Percentiles rank a stretch among this genome's conserved stretches.
phyloP scores from a whole-genome alignment of 2,797 vertebrate genomes.

The Myotis findleyi region DNA sequence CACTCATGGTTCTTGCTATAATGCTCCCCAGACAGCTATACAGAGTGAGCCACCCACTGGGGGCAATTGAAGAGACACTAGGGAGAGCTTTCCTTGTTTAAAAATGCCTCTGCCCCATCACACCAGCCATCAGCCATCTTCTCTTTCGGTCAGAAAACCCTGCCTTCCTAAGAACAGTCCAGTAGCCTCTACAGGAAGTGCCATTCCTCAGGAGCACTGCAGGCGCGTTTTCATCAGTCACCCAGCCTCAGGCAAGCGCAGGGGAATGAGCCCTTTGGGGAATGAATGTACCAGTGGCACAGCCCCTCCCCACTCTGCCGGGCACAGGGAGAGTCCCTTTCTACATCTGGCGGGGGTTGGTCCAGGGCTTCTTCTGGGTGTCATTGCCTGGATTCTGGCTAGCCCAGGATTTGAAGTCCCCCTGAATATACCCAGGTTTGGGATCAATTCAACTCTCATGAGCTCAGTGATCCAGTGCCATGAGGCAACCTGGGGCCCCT shows the following conservation, averaged over 20 bases:
- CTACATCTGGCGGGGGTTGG: neutral
- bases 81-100: neutral
- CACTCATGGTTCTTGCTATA: neutral
- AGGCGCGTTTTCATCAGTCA: neutral
- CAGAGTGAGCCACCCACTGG: neutral
- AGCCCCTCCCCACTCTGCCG: neutral
- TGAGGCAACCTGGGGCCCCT: too few relatives aligned
- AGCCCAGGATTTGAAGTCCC: neutral
- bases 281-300: neutral
- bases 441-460: neutral
- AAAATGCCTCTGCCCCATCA: neutral
- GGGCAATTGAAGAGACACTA: neutral
- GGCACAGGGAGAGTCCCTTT: neutral
- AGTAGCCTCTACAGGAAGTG: neutral
- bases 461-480: neutral
- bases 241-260: neutral
- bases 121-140: neutral
- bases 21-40: neutral
- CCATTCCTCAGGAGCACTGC: neutral
- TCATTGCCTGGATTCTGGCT: neutral
- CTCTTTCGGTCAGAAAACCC: neutral
- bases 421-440: neutral
- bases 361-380: neutral
- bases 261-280: neutral
- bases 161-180: neutral